phyloP scores from a whole-genome alignment of 2,888 invertebrate genomes.

The Erannis defoliaria region DNA sequence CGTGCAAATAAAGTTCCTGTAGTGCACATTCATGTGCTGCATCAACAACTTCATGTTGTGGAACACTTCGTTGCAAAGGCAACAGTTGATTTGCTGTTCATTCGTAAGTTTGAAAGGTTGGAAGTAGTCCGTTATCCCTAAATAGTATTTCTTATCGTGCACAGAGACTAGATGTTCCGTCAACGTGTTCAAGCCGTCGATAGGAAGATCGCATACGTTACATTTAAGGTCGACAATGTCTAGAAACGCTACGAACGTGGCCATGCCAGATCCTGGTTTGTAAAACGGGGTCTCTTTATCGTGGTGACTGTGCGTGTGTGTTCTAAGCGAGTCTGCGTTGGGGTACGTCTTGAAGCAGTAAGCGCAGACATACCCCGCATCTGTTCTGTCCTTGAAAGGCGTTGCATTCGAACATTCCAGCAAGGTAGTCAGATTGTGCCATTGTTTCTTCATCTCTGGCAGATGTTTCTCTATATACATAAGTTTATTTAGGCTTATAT shows the following conservation, averaged over 20 bases:
- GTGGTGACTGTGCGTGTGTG: conserved; percentile 72
- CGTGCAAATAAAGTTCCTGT: conserved; percentile 78
- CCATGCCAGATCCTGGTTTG: conserved; percentile 73
- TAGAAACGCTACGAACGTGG: conserved; percentile 75
- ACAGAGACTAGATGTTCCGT: conserved; percentile 69
- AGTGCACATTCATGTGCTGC: conserved; percentile 81
- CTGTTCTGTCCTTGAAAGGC: conserved; percentile 71
- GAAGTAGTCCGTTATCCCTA: conserved; percentile 73
- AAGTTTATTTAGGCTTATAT: conserved; percentile 54
- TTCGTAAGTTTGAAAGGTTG: conserved; percentile 70
- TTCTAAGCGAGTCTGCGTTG: conserved; percentile 56
- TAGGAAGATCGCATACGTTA: conserved; percentile 65
- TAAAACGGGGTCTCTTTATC: conserved; percentile 73
- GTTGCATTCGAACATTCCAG: conserved; percentile 77
- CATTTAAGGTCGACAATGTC: conserved; percentile 79
- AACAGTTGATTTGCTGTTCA: conserved; percentile 74
- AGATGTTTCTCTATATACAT: conserved; percentile 50
- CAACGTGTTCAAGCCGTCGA: conserved; percentile 63
- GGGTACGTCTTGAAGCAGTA: conserved; percentile 78
- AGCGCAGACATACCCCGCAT: conserved; percentile 78
- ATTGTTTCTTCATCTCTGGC: conserved; percentile 73
- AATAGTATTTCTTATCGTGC: conserved; percentile 74
- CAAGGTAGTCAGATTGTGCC: conserved; percentile 76
- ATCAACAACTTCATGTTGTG: conserved; percentile 79
- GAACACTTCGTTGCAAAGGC: conserved; percentile 71